A percentile compares a stretch with the other conserved stretches of the same genome.
These are phyloP conservation scores for Merluccius polli DNA, from an alignment of 2,797 vertebrate genomes.

Conservation along the genomic window DNA sequence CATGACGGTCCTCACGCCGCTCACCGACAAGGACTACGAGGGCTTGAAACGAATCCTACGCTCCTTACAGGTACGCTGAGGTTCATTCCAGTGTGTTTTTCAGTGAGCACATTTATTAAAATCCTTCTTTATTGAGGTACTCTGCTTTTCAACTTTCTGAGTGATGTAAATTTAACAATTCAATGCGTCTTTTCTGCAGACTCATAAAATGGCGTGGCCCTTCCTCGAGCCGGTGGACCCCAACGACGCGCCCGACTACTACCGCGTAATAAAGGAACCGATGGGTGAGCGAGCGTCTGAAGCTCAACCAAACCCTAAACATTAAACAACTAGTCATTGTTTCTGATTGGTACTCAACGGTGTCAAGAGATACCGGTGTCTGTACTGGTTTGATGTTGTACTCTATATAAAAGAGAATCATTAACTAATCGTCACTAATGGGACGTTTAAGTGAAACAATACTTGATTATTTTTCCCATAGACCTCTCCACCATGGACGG, in stretches of 20 bases:
- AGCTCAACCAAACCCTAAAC: no score
- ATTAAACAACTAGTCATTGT: not conserved
- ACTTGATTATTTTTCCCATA: constrained; percentile 35
- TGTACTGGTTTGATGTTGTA: not conserved
- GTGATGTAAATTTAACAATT: not conserved
- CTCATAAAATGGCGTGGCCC: constrained; percentile 98
- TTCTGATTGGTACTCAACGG: no score
- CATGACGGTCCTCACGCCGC: constrained; percentile 95
- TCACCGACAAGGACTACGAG: constrained; percentile 95
- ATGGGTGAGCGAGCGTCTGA: constrained; percentile 81
- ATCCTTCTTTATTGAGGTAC: no score
- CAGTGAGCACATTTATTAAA: no score
- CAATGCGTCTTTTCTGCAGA: constrained; percentile 58
- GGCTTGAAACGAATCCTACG: constrained; percentile 91
- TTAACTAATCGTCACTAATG: no score
- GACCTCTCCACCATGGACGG: constrained; percentile 98
- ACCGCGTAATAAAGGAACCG: constrained; percentile 95
- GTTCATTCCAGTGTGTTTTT: no score
- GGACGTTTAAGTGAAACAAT: no score
- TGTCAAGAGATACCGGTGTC: not conserved
- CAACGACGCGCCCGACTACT: constrained; percentile 96
- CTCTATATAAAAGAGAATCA: not conserved
- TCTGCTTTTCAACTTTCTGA: not conserved
- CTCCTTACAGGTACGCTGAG: constrained; percentile 83
- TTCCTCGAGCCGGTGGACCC: constrained; percentile 96